Base-by-base conservation (phyloP, 2,888 invertebrate species). In the Marronus borbonicus region DNA sequence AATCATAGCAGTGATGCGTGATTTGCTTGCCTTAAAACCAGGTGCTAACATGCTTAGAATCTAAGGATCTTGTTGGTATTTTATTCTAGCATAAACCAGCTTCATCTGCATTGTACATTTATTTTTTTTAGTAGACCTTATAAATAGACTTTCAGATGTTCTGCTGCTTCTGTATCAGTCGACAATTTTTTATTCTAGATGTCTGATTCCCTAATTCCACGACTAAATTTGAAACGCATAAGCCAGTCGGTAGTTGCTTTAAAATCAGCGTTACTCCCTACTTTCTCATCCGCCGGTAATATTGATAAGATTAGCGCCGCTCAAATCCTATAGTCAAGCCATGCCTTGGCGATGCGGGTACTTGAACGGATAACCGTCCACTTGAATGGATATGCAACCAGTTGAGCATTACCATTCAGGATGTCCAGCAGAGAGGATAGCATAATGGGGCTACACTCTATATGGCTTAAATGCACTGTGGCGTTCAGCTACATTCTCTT, bases 161-260 rank as follows among this genome's bases (percentile, higher is more conserved):
- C 20, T 2, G 79, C 81, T 76, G 79, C 78, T 74, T 50, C 74
- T 28, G 68, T 69, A 77, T 66, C 3, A 52, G 14, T 1, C 12
- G 52, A 52, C 12, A 81, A 24, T 69, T 81, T 81, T 70, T 83
- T 81, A 20, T 81, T 81, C 17, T 17, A 17, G 17, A 17, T 17
- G 17, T 0, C 62, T 8, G 83, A 74, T 55, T 81, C 80, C 68
- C 81, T 72, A 76, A 82, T 80, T 7, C 81, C 81, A 77, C 82
- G 81, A 49, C 80, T 65, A 17, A 74, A 79, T 79, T 83, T 83
- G 36, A 81, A 83, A 28, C 80, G 66, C 62, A 79, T 76, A 58
- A 83, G 78, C 82, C 82, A 83, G 28, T 83, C 81, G 20, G n/a
- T 76, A 68, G 82, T 81, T 2, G 82, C 81, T 66, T 78, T 77